Percentiles rank a stretch among this genome's conserved stretches.
phyloP scores from a whole-genome alignment of 2,888 invertebrate species.

The Smittia sp. region DNA sequence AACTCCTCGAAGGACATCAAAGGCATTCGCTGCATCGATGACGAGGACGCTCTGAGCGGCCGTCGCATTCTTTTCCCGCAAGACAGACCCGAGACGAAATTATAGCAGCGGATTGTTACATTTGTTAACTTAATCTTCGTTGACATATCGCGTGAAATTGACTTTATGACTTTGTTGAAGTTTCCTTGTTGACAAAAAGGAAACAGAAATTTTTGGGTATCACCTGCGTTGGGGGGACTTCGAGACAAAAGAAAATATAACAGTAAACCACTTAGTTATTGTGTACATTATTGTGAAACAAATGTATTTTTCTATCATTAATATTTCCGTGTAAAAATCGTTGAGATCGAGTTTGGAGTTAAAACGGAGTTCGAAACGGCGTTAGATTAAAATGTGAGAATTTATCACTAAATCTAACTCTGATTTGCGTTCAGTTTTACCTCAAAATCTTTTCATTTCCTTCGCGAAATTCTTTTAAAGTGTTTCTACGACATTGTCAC shows the following conservation, averaged over 20 bases:
- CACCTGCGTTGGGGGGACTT: constrained; percentile 38
- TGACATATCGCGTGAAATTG: constrained; percentile 34
- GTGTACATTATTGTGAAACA: background rate
- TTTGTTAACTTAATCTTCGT: constrained; percentile 37
- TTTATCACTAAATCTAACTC: too few species aligned
- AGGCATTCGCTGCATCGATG: constrained; percentile 29
- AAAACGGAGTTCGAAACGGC: too few species aligned
- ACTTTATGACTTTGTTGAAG: constrained; percentile 28
- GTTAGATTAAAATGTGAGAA: too few species aligned
- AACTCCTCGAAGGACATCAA: constrained; percentile 30
- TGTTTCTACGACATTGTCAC: too few species aligned
- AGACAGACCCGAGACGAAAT: constrained; percentile 32
- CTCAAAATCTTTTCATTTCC: too few species aligned
- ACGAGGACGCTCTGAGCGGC: constrained; percentile 24
- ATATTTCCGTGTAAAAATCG: constrained; percentile 20
- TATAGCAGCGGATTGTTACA: constrained; percentile 38
- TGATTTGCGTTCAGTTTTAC: too few species aligned
- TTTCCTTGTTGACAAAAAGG: background rate
- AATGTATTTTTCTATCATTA: background rate
- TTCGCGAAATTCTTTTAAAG: too few species aligned
- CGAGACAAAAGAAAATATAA: constrained; percentile 9
- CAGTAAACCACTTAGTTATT: constrained; percentile 15
- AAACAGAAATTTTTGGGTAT: constrained; percentile 29
- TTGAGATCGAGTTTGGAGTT: too few species aligned
- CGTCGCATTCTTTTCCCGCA: constrained; percentile 5